A percentile compares a stretch with the other conserved stretches of the same genome.
phyloP scores from a whole-genome alignment of 2,113 vertebrate genomes.

The Heptranchias perlo region DNA sequence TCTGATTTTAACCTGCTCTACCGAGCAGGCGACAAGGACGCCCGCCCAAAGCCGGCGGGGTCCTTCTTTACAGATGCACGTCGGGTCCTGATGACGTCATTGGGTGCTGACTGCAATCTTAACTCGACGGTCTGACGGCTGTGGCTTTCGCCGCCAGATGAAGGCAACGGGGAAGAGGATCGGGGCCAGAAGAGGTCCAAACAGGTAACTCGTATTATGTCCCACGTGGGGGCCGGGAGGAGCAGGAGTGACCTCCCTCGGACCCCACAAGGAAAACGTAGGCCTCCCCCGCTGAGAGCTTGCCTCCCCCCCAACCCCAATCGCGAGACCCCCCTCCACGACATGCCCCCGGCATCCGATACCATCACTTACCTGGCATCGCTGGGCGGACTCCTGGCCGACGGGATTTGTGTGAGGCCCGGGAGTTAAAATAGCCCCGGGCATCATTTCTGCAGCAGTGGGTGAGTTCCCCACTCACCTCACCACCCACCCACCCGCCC shows the following conservation, averaged over 20 bases:
- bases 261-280: neutral
- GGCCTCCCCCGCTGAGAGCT: neutral
- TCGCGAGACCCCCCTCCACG: neutral
- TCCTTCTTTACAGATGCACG: neutral
- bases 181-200: neutral
- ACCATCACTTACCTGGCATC: neutral
- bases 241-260: neutral
- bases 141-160: neutral
- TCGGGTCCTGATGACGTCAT: neutral
- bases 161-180: neutral
- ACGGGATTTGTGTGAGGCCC: no score
- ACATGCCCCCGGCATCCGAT: neutral
- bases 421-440: no score
- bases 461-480: no score
- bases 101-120: neutral
- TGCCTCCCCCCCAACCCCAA: neutral
- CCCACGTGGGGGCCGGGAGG: neutral
- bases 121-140: neutral
- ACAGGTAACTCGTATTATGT: neutral
- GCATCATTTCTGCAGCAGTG: no score
- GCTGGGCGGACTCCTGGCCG: neutral
- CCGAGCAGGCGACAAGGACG: neutral
- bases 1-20: neutral
- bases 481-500: no score
- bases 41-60: neutral